Conservation (phyloP, 2,113 vertebrate genomes). For the Rhabdornis inornatus region DNA sequence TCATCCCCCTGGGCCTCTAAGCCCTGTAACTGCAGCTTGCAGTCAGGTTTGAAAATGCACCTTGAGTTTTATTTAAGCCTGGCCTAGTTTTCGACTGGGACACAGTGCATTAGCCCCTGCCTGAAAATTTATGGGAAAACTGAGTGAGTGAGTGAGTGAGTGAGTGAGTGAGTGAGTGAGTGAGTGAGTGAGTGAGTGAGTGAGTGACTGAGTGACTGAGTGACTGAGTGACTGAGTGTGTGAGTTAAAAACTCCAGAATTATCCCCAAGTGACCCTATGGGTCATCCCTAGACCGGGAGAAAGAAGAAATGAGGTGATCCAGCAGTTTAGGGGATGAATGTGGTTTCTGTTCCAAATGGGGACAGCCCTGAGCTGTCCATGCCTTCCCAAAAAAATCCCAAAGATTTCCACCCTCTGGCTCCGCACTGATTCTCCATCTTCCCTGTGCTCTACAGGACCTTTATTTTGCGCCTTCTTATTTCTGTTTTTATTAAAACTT, state of each 20-base stretch:
- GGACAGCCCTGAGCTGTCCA: rapidly evolving
- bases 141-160: neutral
- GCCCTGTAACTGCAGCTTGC: rapidly evolving
- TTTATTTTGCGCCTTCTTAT: neutral
- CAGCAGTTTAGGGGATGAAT: neutral
- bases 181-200: neutral
- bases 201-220: neutral
- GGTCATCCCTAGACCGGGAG: rapidly evolving
- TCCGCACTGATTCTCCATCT: rapidly evolving
- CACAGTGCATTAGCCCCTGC: neutral
- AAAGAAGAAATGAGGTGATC: neutral
- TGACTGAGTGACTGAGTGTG: neutral
- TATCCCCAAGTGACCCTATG: neutral
- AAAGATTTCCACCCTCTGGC: neutral
- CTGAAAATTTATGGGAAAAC: neutral
- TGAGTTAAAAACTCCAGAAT: neutral
- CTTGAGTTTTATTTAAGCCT: neutral
- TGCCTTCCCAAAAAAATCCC: neutral
- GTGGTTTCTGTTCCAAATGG: neutral
- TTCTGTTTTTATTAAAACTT: slow-evolving; percentile 61
- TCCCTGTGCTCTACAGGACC: neutral
- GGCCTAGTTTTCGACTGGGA: neutral
- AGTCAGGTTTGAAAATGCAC: neutral
- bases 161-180: neutral
- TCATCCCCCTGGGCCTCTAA: neutral